Evolutionary conservation across 2,888 invertebrate genomes (phyloP).

Genomic region (Lutraria lutraria): DNA sequence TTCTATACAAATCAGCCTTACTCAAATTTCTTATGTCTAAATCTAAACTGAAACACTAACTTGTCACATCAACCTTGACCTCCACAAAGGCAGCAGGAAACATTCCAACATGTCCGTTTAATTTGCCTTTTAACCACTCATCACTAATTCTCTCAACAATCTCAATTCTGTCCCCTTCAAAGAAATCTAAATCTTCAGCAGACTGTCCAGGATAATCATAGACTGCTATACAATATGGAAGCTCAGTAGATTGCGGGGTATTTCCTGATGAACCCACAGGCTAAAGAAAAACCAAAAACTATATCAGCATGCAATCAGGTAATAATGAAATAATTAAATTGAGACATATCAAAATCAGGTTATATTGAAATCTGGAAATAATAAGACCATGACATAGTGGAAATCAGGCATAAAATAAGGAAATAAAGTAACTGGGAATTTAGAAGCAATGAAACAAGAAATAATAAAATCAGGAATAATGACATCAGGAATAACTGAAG

Average conservation of each 20-base stretch:
- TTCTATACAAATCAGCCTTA: too few species aligned
- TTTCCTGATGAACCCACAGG: not conserved
- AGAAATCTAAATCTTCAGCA: constrained; percentile 80
- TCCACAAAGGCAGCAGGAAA: constrained; percentile 81
- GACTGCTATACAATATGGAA: constrained; percentile 71
- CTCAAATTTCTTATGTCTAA: too few species aligned
- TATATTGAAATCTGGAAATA: too few species aligned
- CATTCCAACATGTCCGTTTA: constrained; percentile 75
- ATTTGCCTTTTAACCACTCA: constrained; percentile 79
- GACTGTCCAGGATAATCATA: constrained; percentile 81
- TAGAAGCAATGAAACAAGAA: too few species aligned
- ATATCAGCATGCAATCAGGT: not conserved
- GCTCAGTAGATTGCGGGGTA: not conserved
- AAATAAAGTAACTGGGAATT: too few species aligned
- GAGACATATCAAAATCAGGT: too few species aligned
- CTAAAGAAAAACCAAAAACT: not conserved
- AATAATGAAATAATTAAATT: not conserved
- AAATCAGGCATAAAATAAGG: too few species aligned
- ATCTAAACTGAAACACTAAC: constrained; percentile 30
- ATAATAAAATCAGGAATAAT: too few species aligned
- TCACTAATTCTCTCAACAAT: constrained; percentile 74
- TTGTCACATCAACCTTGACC: constrained; percentile 54
- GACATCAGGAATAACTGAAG: too few species aligned
- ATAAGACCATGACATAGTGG: too few species aligned
- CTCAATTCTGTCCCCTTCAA: constrained; percentile 80